phyloP scores from a whole-genome alignment of 2,888 invertebrate genomes.

The Hirtodrosophila duncani region DNA sequence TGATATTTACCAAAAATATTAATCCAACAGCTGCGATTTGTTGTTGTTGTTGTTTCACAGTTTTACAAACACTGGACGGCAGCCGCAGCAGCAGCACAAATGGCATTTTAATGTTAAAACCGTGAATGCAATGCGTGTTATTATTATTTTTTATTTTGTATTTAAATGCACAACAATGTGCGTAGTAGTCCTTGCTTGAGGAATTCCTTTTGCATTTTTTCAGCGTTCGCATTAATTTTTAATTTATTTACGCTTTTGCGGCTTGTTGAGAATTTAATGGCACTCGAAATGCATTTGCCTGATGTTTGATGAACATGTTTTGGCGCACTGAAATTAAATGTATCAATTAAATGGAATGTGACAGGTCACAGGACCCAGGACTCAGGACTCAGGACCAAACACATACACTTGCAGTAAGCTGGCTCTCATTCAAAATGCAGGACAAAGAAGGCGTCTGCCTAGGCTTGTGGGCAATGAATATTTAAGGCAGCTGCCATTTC shows the following conservation, averaged over 20 bases:
- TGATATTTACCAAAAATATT: constrained; percentile 29
- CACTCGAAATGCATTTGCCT: constrained; percentile 18
- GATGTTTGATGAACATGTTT: constrained; percentile 6
- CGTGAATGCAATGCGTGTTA: constrained; percentile 25
- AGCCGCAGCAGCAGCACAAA: constrained; percentile 32
- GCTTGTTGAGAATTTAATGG: constrained; percentile 14
- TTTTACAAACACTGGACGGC: constrained; percentile 50
- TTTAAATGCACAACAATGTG: constrained; percentile 3
- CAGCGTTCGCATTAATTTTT: neutral
- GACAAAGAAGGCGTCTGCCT: constrained; percentile 19
- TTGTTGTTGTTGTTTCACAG: constrained; percentile 29
- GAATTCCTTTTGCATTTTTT: constrained; percentile 10
- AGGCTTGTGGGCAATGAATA: constrained; percentile 52
- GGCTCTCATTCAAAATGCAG: constrained; percentile 39
- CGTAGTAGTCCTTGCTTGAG: constrained; percentile 5
- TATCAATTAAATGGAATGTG: constrained; percentile 63
- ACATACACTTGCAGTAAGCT: constrained; percentile 3
- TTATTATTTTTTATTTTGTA: neutral
- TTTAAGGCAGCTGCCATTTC: constrained; percentile 54
- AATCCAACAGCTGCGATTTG: constrained; percentile 14
- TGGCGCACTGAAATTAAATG: constrained; percentile 37
- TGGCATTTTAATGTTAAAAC: constrained; percentile 64
- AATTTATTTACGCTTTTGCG: neutral
- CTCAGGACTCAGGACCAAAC: neutral
- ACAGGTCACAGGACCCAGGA: constrained; percentile 9